Base-by-base conservation (phyloP, 2,888 invertebrate species). In the Hypomecis punctinalis region DNA sequence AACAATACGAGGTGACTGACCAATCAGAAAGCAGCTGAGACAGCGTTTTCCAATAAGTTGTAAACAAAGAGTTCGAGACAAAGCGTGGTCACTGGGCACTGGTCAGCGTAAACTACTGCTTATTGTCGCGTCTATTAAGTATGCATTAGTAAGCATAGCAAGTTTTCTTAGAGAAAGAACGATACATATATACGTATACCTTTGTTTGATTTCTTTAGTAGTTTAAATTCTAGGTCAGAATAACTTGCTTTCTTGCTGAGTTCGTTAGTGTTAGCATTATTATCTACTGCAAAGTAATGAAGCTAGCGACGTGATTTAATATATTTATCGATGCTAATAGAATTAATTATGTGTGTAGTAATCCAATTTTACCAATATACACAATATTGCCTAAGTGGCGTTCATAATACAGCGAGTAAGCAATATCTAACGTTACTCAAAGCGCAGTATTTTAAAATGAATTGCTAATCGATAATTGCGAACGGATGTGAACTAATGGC, bases 401-500 rank as follows among this genome's bases (percentile, higher is more conserved):
- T 11, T 35, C 54, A n/a, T 45, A 3, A 52, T 40, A 52, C 23
- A 10, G 35, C 43, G 33, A 10, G 8, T 35, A 37, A 43, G 6
- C 35, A 39, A n/a, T 43, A 9, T 13, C 35, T 52, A 52, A 36
- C 10, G 56, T 45, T 47, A 53, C 36, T 47, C 63, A 10, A 59
- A 54, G 43, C 33, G 10, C 5, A 54, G 13, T 48, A 36, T 42
- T n/a, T 40, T 33, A 35, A 54, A 23, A 23, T 23, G 23, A 23
- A 49, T 61, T 33, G 46, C 23, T 37, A 6, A 23, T 7, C 36
- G 39, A 64, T 66, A 66, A 66, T 66, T 57, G 43, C 48, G 39
- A 61, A 57, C 52, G 65, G 65, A 66, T 61, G 48, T 42, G 37
- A 60, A 49, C 35, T 56, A 64, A 59, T 47, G 55, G 33, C 47